phyloP scores from a whole-genome alignment of 1,140 invertebrate genomes.

The Halotydeus destructor region DNA sequence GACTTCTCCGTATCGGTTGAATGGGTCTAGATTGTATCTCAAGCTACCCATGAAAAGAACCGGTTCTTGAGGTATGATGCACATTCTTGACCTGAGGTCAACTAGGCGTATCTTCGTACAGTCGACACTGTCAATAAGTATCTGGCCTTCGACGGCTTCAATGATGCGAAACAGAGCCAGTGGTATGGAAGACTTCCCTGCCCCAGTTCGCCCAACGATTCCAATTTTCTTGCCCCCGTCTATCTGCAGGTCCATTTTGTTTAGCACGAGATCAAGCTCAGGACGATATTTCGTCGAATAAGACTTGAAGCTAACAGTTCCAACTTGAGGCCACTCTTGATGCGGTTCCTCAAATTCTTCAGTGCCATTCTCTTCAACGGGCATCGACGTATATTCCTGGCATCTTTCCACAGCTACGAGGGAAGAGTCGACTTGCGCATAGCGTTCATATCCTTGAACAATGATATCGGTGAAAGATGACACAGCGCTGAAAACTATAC shows the following conservation, averaged over 20 bases:
- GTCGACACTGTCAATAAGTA: conserved; percentile 60
- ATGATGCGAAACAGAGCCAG: conserved; percentile 38
- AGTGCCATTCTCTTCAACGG: conserved; percentile 34
- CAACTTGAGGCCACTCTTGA: conserved; percentile 1
- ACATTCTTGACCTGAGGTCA: conserved; percentile 52
- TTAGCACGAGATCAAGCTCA: not conserved
- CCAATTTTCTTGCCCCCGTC: conserved; percentile 21
- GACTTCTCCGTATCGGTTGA: conserved; percentile 14
- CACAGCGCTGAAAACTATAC: too few species aligned
- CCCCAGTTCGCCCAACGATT: conserved; percentile 32
- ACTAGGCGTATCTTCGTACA: conserved; percentile 43
- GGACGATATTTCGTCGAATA: not conserved
- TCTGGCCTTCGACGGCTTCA: conserved; percentile 41
- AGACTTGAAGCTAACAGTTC: not conserved
- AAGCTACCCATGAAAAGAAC: conserved; percentile 72
- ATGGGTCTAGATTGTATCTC: conserved; percentile 8
- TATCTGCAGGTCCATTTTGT: not conserved
- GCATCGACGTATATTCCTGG: conserved; percentile 48
- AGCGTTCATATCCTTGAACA: too few species aligned
- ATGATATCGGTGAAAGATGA: too few species aligned
- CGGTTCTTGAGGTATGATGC: conserved; percentile 82
- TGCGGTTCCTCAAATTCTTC: conserved; percentile 24
- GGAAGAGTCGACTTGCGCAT: too few species aligned
- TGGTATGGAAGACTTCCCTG: conserved; percentile 28
- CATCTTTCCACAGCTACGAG: conserved; percentile 52